phyloP scores from a whole-genome alignment of 2,797 vertebrate species.

The Mastacembelus armatus region DNA sequence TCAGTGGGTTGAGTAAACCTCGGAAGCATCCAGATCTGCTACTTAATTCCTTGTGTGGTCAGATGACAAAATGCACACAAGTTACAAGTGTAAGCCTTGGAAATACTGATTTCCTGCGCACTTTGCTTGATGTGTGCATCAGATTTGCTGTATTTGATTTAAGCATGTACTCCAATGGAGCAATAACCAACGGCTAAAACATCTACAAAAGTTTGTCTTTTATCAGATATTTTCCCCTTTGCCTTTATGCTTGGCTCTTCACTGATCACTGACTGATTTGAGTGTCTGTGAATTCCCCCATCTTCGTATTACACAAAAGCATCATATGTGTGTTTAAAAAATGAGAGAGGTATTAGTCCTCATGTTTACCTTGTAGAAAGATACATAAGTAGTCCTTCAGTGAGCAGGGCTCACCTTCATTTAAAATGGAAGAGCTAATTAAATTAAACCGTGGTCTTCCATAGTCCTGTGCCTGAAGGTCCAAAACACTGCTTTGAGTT shows the following conservation, averaged over 20 bases:
- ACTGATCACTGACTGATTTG: conserved; percentile 31
- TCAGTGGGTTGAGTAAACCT: conserved; percentile 54
- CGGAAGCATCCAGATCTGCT: conserved; percentile 75
- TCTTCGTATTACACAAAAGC: conserved; percentile 39
- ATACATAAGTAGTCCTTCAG: conserved; percentile 58
- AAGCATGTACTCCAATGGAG: conserved; percentile 40
- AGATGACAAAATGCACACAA: conserved; percentile 47
- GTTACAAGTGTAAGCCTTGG: conserved; percentile 32
- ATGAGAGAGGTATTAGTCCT: conserved; percentile 28
- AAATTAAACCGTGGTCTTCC: conserved; percentile 54
- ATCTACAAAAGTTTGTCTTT: conserved; percentile 35
- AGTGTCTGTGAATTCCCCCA: conserved; percentile 34
- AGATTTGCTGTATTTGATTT: conserved; percentile 30
- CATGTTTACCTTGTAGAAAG: conserved; percentile 37
- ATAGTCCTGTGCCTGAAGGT: conserved; percentile 58
- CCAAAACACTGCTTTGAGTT: conserved; percentile 44
- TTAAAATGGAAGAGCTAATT: conserved; percentile 70
- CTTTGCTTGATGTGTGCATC: conserved; percentile 26
- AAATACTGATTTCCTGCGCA: conserved; percentile 29
- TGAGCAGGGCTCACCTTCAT: conserved; percentile 45
- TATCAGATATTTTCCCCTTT: conserved; percentile 38
- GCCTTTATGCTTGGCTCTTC: conserved; percentile 39
- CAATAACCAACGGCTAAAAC: conserved; percentile 34
- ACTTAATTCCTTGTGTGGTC: conserved; percentile 58
- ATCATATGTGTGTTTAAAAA: conserved; percentile 27